These are phyloP conservation scores for Ochropleura leucogaster DNA, from an alignment of 2,888 invertebrate species.

Conservation along the genomic window DNA sequence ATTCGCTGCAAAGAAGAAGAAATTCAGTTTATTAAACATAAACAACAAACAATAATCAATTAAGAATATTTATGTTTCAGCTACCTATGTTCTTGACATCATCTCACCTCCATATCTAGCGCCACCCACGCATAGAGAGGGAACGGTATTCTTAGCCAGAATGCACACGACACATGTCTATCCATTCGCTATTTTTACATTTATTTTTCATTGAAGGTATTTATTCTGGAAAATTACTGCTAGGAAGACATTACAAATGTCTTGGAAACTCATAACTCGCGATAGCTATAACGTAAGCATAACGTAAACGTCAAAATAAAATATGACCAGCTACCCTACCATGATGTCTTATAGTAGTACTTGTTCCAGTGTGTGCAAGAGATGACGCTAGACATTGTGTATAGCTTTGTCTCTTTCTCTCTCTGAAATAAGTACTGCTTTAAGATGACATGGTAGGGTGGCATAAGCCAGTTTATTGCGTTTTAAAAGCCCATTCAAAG, in stretches of 20 bases:
- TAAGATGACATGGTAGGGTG: too few species aligned
- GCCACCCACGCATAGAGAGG: constrained; percentile 34
- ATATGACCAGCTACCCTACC: constrained; percentile 20
- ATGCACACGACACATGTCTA: constrained; percentile 49
- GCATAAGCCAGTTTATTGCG: constrained; percentile 35
- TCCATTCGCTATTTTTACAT: constrained; percentile 20
- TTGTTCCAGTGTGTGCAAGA: too few species aligned
- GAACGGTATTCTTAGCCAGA: constrained; percentile 22
- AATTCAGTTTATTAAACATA: too few species aligned
- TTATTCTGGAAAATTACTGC: constrained; percentile 38
- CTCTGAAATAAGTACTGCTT: too few species aligned
- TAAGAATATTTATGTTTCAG: not conserved
- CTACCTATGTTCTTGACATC: constrained; percentile 32
- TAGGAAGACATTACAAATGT: constrained; percentile 25
- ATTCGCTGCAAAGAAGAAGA: too few species aligned
- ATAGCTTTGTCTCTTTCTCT: too few species aligned
- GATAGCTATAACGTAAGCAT: constrained; percentile 24
- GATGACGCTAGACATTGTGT: too few species aligned
- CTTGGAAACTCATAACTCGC: constrained; percentile 25
- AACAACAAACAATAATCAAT: constrained; percentile 1
- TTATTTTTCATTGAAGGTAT: constrained; percentile 25
- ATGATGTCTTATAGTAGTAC: too few species aligned
- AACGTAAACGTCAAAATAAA: constrained; percentile 54
- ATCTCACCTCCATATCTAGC: constrained; percentile 2
- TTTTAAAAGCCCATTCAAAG: constrained; percentile 43